Evolutionary conservation across 2,113 vertebrate genomes (phyloP).

Genomic region (Gallinago jamesoni): DNA sequence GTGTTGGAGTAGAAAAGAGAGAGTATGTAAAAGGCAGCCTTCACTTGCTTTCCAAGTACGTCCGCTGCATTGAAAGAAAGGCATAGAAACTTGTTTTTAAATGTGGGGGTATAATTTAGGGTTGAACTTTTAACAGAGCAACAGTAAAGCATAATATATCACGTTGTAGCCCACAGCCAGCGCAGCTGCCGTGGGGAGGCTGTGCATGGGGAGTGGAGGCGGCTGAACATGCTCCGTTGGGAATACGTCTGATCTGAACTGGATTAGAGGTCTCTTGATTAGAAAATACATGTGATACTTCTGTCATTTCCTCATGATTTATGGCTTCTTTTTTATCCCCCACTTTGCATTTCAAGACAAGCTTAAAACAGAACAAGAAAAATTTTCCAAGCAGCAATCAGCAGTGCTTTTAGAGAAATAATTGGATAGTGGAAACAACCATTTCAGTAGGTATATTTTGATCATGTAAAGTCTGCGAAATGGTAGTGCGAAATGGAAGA

Average conservation of each 20-base stretch:
- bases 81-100: neutral
- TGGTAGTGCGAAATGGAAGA: neutral
- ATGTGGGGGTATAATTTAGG: neutral
- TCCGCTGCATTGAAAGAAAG: neutral
- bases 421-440: neutral
- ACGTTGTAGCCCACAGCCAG: neutral
- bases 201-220: neutral
- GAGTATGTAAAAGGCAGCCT: neutral
- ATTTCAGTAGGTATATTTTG: neutral
- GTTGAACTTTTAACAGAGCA: neutral
- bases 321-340: neutral
- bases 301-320: neutral
- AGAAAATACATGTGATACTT: constrained; percentile 3
- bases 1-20: neutral
- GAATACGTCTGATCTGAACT: neutral
- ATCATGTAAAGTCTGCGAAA: neutral
- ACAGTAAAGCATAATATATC: accelerated
- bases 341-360: neutral
- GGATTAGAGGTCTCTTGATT: neutral
- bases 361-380: neutral
- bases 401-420: neutral
- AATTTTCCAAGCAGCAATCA: neutral
- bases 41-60: neutral
- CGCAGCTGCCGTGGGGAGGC: neutral
- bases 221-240: neutral